Evolutionary conservation across 92 coral and sea anemone genomes (phyloP), one percentile per base, ranked within the genome.

Genomic region (Montipora capitata): DNA sequence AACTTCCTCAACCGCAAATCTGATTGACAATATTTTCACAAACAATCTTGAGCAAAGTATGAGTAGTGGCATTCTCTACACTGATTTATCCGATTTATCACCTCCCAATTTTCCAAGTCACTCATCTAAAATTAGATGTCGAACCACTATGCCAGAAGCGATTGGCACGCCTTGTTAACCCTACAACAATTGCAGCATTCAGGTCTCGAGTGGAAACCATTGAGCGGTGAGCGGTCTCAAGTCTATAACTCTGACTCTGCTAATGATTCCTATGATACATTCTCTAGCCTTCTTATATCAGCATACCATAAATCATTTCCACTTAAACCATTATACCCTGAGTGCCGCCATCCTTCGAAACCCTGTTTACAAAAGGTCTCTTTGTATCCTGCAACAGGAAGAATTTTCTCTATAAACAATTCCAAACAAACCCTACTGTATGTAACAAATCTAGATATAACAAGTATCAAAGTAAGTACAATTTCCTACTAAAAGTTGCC

Each of bases 391-490:
- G 52, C 11, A 4, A 58, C 14, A 58, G 64, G 44, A 83, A 83
- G 70, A 70, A 58, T 81, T 38, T 27, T 65, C 76, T 81, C 59
- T 68, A 65, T 40, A 81, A 81, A 81, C 86, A 81, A 67, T 81
- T 15, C 61, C 67, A 52, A 68, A 20, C 72, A 9, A 58, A 85
- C 76, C 89, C 84, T 61, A 84, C 88, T 84, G 80, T 42, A 49
- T 48, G 1, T 14, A 74, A 84, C 62, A 84, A 59, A 74, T 84
- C 82, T 59, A 74, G 68, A 64, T 17, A 73, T 71, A 57, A 77
- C 51, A 86, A 86, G 85, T 86, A 59, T 48, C 90, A 78, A 27
- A 86, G 77, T 39, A 85, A 85, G 41, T 77, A 76, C 70, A 64
- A 77, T 66, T 86, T 54, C 3, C 84, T 65, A 39, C 54, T 86